Percentiles rank a stretch among this genome's conserved stretches.
phyloP scores from a whole-genome alignment of 2,797 vertebrate species.

The Artibeus jamaicensis region DNA sequence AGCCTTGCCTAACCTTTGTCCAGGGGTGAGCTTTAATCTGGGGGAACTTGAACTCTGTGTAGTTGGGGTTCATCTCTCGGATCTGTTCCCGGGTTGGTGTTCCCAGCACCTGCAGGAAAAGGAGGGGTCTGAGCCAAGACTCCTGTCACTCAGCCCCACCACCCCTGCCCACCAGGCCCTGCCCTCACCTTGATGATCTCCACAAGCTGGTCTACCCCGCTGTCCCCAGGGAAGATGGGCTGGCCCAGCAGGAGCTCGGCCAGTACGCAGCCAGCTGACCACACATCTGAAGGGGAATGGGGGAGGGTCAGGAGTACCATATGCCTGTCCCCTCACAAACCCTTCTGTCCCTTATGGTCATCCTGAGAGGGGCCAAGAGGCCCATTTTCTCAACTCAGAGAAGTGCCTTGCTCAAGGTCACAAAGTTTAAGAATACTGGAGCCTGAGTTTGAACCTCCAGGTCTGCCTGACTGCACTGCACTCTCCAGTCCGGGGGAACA shows the following conservation, averaged over 20 bases:
- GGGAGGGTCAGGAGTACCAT: background rate
- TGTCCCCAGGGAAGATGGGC: slow-evolving; percentile 96
- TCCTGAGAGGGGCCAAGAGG: background rate
- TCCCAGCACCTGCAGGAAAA: slow-evolving; percentile 89
- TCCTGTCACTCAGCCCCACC: background rate
- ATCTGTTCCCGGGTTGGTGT: slow-evolving; percentile 97
- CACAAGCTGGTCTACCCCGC: slow-evolving; percentile 95
- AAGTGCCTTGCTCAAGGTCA: background rate
- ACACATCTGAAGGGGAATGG: slow-evolving; percentile 86
- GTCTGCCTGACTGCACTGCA: background rate
- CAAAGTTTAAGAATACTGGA: background rate
- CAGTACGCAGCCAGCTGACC: slow-evolving; percentile 96
- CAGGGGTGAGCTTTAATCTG: slow-evolving; percentile 98
- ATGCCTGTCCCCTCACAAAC: background rate
- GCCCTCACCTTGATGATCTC: slow-evolving; percentile 94
- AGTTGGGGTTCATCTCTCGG: slow-evolving; percentile 97
- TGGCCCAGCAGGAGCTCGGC: slow-evolving; percentile 94
- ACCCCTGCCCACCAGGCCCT: background rate
- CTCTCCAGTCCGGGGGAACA: background rate
- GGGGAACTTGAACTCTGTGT: slow-evolving; percentile 97
- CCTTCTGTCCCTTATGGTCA: background rate
- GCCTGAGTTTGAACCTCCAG: background rate
- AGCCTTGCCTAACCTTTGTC: slow-evolving; percentile 88
- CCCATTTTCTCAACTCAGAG: background rate
- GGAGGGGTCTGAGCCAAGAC: background rate